Base-by-base conservation (phyloP, 2,113 vertebrate species). In the Spermophilus dauricus region DNA sequence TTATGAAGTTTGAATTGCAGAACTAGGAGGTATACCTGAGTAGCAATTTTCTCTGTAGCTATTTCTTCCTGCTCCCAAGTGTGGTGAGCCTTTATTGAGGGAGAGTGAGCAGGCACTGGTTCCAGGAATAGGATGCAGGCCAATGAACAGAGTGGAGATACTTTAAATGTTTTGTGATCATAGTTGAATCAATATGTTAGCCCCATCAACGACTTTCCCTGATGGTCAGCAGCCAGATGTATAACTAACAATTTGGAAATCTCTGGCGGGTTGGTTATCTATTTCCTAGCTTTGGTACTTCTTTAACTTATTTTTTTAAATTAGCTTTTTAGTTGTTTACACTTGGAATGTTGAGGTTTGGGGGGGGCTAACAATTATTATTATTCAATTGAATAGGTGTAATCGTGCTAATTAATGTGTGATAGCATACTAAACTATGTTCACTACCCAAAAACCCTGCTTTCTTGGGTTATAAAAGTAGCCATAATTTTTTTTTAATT, bases 221-320 rank as follows among this genome's bases (percentile, higher is more conserved):
- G 65, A 61, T 58, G 37, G 22, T 76, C 73, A 65, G 0, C 42
- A 89, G 18, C 34, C 34, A 77, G 4, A 32, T 91, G 18, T 90
- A 22, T 78, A 86, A 83, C 2, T 83, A 32, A 56, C 22, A 37
- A 32, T 81, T 81, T 77, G 76, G 45, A 75, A 87, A 51, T 84
- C 61, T 85, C 65, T 93, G 37, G 14, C 65, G 17, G 51, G 22
- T 56, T 90, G 51, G 22, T 56, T 90, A 12, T 39, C 48, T 81
- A 39, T 86, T 56, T 84, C 81, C 76, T 58, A n/a, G 48, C 18
- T 70, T 1, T 37, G 42, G 9, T 28, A 96, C 42, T 93, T 45
- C 17, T 32, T 75, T 95, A 61, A 39, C 30, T 85, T 32, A 65
- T 56, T 94, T 84, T 91, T 96, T 85, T 84, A 42, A 81, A 34